These are phyloP conservation scores for Criorhina ranunculi DNA, from an alignment of 2,888 invertebrate genomes.

Conservation along the genomic window DNA sequence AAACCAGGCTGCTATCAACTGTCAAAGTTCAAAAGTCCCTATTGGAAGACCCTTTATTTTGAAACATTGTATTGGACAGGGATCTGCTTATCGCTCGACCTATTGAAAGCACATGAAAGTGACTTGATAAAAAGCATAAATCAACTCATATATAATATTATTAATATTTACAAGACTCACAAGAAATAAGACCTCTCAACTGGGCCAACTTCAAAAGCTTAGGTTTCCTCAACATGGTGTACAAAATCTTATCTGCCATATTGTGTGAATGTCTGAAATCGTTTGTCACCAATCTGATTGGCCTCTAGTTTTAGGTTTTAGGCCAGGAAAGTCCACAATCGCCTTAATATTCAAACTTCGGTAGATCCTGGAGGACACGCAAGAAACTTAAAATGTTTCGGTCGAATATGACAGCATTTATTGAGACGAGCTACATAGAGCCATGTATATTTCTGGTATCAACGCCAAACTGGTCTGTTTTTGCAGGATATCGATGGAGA, in stretches of 20 bases:
- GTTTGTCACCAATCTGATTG: neutral
- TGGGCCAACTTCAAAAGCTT: neutral
- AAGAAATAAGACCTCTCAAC: neutral
- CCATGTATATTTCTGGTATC: too few relatives aligned
- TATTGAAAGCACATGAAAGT: too few relatives aligned
- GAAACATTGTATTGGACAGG: too few relatives aligned
- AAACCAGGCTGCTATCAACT: too few relatives aligned
- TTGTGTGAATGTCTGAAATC: neutral
- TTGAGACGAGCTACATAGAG: slow-evolving; percentile 8
- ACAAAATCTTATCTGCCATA: neutral
- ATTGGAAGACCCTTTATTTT: too few relatives aligned
- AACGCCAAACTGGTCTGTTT: neutral
- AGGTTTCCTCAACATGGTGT: neutral
- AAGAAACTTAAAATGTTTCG: neutral
- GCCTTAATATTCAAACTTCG: neutral
- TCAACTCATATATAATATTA: too few relatives aligned
- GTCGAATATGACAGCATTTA: neutral
- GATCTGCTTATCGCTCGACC: too few relatives aligned
- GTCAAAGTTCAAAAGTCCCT: too few relatives aligned
- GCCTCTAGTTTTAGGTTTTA: neutral
- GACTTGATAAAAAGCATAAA: too few relatives aligned
- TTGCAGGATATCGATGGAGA: neutral
- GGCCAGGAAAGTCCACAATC: neutral
- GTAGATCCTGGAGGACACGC: neutral
- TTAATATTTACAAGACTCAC: too few relatives aligned